A percentile compares a stretch with the other conserved stretches of the same genome.
Conservation (phyloP, 2,888 invertebrate genomes). For the Heliconius aoede region DNA sequence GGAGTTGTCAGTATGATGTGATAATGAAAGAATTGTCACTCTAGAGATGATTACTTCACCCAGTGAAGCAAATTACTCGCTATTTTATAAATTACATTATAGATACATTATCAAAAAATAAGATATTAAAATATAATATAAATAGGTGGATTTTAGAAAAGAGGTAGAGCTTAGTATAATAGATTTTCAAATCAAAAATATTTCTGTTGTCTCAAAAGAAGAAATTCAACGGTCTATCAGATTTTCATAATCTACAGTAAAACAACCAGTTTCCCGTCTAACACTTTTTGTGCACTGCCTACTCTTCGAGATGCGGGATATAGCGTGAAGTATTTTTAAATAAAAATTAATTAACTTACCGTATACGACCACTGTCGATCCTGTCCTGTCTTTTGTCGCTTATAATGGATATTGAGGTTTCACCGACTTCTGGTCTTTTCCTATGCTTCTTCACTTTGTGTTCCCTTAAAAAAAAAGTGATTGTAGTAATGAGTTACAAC, state of each 20-base stretch:
- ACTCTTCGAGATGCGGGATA: background rate
- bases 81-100: too few species aligned
- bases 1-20: background rate
- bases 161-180: too few species aligned
- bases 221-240: too few species aligned
- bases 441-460: slow-evolving; percentile 69
- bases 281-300: background rate
- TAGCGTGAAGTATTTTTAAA: background rate
- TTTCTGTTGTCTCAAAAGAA: too few species aligned
- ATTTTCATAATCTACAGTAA: too few species aligned
- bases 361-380: slow-evolving; percentile 65
- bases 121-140: too few species aligned
- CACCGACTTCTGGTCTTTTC: slow-evolving; percentile 63
- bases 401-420: slow-evolving; percentile 74
- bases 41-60: background rate
- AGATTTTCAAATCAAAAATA: too few species aligned
- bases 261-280: too few species aligned
- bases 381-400: slow-evolving; percentile 69
- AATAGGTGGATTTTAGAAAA: too few species aligned
- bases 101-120: too few species aligned
- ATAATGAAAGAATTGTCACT: slow-evolving; percentile 6
- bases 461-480: slow-evolving; percentile 56
- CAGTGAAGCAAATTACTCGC: too few species aligned
- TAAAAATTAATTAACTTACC: slow-evolving; percentile 57
- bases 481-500: too few species aligned